Evolutionary conservation across 92 coral and sea anemone species (phyloP).

Genomic region (Chrysogorgia sp.): DNA sequence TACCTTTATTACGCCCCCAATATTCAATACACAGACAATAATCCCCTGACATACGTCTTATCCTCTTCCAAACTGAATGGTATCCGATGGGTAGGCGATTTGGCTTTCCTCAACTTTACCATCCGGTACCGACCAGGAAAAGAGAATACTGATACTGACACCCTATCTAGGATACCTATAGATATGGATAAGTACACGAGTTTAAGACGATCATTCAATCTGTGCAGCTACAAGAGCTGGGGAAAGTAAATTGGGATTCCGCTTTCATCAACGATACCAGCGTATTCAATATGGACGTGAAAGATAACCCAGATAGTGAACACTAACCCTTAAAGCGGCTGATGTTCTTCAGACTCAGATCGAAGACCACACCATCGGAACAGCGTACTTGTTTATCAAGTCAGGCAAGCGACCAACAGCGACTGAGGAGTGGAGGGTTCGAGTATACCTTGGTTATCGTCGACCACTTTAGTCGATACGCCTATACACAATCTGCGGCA

Average conservation of each 20-base stretch:
- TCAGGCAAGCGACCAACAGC: constrained; percentile 4
- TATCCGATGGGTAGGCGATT: constrained; percentile 47
- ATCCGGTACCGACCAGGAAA: constrained; percentile 47
- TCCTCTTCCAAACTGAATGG: constrained; percentile 19
- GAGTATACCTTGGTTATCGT: too few species aligned
- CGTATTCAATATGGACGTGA: neutral
- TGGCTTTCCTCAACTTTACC: constrained; percentile 52
- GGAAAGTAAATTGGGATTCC: neutral
- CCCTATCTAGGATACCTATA: constrained; percentile 30
- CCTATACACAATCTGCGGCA: too few species aligned
- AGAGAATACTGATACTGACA: constrained; percentile 43
- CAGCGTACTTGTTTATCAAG: neutral
- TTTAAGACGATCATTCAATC: too few species aligned
- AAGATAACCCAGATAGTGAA: too few species aligned
- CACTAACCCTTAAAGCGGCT: neutral
- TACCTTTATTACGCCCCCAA: constrained; percentile 43
- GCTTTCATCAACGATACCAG: neutral
- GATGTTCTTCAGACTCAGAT: neutral
- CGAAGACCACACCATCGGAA: constrained; percentile 5
- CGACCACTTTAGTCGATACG: too few species aligned
- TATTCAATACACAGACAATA: too few species aligned
- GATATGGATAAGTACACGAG: constrained; percentile 4
- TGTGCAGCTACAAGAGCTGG: too few species aligned
- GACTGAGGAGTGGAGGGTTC: too few species aligned
- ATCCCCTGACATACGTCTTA: too few species aligned